Conservation (phyloP, 92 coral and sea anemone species). For the Nematostella vectensis region DNA sequence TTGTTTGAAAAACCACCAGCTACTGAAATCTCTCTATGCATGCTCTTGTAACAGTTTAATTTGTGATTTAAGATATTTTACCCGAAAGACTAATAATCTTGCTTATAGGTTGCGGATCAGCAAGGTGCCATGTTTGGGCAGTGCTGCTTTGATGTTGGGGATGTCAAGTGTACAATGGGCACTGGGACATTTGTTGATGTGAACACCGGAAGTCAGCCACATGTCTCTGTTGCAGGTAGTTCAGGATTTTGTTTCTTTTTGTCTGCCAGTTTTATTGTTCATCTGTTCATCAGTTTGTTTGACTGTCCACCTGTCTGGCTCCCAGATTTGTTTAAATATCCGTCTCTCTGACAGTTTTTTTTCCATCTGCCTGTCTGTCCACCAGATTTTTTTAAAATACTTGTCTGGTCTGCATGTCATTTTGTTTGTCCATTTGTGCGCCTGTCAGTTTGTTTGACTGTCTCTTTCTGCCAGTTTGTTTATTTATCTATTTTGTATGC, state of each 20-base stretch:
- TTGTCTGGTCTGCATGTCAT: too few species aligned
- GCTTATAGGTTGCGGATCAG: constrained; percentile 79
- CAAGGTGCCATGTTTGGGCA: constrained; percentile 96
- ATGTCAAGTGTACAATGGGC: constrained; percentile 91
- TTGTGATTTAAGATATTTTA: background rate
- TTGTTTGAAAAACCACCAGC: too few species aligned
- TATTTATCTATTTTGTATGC: too few species aligned
- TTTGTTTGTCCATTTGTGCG: too few species aligned
- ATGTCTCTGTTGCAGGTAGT: constrained; percentile 92
- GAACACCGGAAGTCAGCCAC: constrained; percentile 85
- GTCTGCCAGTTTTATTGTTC: background rate
- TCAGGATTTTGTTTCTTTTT: background rate
- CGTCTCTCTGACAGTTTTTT: background rate
- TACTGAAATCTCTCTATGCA: too few species aligned
- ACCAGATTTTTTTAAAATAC: too few species aligned
- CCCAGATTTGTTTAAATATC: background rate
- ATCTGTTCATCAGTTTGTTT: too few species aligned
- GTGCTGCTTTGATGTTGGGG: constrained; percentile 98
- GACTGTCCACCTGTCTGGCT: background rate
- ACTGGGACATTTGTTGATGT: constrained; percentile 89
- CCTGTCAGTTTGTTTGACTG: too few species aligned
- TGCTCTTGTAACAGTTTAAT: too few species aligned
- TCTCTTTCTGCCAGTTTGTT: too few species aligned
- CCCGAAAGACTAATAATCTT: background rate
- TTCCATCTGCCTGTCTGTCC: too few species aligned